Percentiles rank a stretch among this genome's conserved stretches.
Evolutionary conservation across 2,888 invertebrate genomes (phyloP).

Genomic region (Escarpia spicata): DNA sequence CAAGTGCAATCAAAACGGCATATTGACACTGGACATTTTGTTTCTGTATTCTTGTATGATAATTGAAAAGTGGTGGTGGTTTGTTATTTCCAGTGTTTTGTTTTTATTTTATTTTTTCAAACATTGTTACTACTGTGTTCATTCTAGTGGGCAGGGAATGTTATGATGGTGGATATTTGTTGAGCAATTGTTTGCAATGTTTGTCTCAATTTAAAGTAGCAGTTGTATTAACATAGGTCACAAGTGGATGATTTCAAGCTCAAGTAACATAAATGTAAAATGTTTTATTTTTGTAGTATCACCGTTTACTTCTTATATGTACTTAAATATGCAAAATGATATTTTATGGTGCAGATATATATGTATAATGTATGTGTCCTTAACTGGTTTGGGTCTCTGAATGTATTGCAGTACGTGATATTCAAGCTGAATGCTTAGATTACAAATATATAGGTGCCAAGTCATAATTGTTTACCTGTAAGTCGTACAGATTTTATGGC

Average conservation of each 20-base stretch:
- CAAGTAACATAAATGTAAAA: not conserved
- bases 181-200: not conserved
- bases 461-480: too few relatives aligned
- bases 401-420: not conserved
- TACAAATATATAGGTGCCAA: not conserved
- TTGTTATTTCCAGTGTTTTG: not conserved
- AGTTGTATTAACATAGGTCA: not conserved
- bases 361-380: not conserved
- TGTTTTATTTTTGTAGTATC: not conserved
- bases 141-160: not conserved
- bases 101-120: not conserved
- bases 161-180: not conserved
- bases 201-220: not conserved
- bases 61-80: not conserved
- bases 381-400: not conserved
- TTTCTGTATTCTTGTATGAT: not conserved
- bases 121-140: not conserved
- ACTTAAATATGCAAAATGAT: not conserved
- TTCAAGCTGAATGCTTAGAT: not conserved
- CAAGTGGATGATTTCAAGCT: not conserved
- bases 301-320: not conserved
- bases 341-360: not conserved
- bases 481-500: too few relatives aligned
- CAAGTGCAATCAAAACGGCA: not conserved
- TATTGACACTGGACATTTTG: not conserved